Evolutionary conservation across 2,888 invertebrate species (phyloP).

Genomic region (Hoplodrina blanda): DNA sequence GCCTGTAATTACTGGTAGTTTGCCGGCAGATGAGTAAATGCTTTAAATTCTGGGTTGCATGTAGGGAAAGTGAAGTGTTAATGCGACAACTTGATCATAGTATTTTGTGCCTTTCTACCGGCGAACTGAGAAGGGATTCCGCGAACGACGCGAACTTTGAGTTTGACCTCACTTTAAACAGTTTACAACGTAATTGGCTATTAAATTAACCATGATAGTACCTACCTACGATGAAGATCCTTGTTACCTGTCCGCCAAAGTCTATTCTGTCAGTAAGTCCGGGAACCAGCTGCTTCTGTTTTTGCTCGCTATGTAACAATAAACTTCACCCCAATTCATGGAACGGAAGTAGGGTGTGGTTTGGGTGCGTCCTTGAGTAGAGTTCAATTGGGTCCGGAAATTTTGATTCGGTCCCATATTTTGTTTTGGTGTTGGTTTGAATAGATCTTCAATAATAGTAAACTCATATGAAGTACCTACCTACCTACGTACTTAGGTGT

Average conservation of each 20-base stretch:
- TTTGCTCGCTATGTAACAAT: conserved; percentile 74
- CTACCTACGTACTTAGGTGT: no score
- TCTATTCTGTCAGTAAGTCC: conserved; percentile 41
- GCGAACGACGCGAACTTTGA: conserved; percentile 77
- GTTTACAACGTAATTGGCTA: conserved; percentile 74
- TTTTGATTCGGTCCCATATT: conserved; percentile 73
- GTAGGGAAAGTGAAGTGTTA: conserved; percentile 89
- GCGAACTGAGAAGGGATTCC: conserved; percentile 79
- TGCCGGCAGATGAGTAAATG: conserved; percentile 89
- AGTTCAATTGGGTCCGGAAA: conserved; percentile 81
- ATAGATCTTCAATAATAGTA: conserved; percentile 11
- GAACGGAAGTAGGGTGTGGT: conserved; percentile 87
- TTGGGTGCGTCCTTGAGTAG: conserved; percentile 87
- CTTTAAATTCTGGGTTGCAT: conserved; percentile 87
- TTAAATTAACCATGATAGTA: conserved; percentile 67
- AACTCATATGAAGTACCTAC: neutral
- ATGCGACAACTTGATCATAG: conserved; percentile 88
- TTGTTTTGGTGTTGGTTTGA: conserved; percentile 59
- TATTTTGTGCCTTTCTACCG: conserved; percentile 76
- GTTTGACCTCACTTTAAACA: conserved; percentile 73
- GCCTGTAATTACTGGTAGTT: conserved; percentile 84
- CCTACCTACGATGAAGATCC: conserved; percentile 42
- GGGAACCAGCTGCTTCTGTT: conserved; percentile 76
- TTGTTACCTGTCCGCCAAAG: conserved; percentile 64
- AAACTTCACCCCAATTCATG: conserved; percentile 80